Base-by-base conservation (phyloP, 2,888 invertebrate species). In the Sturmia bella region DNA sequence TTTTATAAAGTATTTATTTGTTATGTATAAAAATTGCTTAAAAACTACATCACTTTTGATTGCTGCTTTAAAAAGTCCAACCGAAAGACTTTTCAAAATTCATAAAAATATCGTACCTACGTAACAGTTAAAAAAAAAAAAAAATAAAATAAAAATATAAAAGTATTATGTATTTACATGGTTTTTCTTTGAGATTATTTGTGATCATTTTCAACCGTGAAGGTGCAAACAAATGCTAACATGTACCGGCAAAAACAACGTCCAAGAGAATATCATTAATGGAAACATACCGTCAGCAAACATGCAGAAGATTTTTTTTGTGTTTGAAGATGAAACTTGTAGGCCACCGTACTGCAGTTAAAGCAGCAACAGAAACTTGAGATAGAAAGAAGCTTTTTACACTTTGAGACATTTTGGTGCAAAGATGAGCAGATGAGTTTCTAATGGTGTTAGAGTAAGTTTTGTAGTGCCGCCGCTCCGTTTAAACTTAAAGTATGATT, bases 11-110 rank as follows among this genome's bases (percentile, higher is more conserved):
- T 86, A 57, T 74, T 76, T 66, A 72, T 76, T 79, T 68, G 15
- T 68, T 76, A 54, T 32, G 32, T 32, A 32, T 76, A 80, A 74
- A 80, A 85, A 83, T 78, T 68, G 45, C 89, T 89, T 90, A 89
- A 87, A 56, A 86, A 87, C 90, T 90, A 90, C 89, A 90, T 90
- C 90, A 90, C 90, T 89, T 89, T 89, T 88, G 87, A 87, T 87
- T 86, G 87, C 85, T 85, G 86, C 86, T 86, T 86, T 85, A 85
- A 83, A 79, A 81, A 80, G 82, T 78, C 82, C 78, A 74, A 79
- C 64, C 82, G 82, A 74, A 74, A 82, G 82, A 79, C 82, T 79
- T 78, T 74, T 82, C 15, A 74, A 82, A 78, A 59, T 70, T 70
- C 39, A 57, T 82, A 48, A 70, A 74, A 77, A 66, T 73, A 56